Conservation (phyloP, 2,888 invertebrate genomes). For the Caenorhabditis sp. region DNA sequence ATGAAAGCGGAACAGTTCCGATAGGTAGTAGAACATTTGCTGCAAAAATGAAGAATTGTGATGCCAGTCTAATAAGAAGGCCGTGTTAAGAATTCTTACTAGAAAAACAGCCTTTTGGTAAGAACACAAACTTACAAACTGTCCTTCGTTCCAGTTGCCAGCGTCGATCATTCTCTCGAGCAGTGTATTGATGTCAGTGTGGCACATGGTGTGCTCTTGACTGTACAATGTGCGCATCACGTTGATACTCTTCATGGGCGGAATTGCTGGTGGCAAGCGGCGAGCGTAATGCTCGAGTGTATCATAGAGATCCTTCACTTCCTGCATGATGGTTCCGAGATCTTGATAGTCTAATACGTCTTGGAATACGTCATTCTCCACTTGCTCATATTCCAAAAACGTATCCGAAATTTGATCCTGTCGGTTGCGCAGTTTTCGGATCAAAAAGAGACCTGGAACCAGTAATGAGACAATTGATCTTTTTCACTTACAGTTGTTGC, state of each 20-base stretch:
- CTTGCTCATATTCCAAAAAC: conserved; percentile 18
- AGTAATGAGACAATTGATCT: no score
- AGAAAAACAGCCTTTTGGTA: no score
- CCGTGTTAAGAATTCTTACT: no score
- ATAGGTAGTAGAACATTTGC: conserved; percentile 60
- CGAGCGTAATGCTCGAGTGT: conserved; percentile 29
- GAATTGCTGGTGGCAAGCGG: conserved; percentile 41
- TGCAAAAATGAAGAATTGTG: conserved; percentile 10
- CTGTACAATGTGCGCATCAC: conserved; percentile 53
- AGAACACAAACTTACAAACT: conserved; percentile 34
- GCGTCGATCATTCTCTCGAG: conserved; percentile 59
- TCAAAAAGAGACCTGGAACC: conserved; percentile 54
- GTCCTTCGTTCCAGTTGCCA: conserved; percentile 65
- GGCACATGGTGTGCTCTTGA: conserved; percentile 41
- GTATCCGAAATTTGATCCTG: conserved; percentile 11
- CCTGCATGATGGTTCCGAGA: conserved; percentile 14
- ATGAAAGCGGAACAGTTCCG: conserved; percentile 49
- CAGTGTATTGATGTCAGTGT: conserved; percentile 36
- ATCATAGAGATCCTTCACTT: conserved; percentile 35
- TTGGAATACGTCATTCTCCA: background rate
- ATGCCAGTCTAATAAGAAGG: no score
- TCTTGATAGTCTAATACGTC: background rate
- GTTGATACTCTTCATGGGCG: conserved; percentile 46
- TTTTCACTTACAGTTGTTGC: conserved; percentile 66
- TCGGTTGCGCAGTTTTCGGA: conserved; percentile 42